These are phyloP conservation scores for Xestia sexstrigata DNA, from an alignment of 2,888 invertebrate genomes.

Conservation along the genomic window DNA sequence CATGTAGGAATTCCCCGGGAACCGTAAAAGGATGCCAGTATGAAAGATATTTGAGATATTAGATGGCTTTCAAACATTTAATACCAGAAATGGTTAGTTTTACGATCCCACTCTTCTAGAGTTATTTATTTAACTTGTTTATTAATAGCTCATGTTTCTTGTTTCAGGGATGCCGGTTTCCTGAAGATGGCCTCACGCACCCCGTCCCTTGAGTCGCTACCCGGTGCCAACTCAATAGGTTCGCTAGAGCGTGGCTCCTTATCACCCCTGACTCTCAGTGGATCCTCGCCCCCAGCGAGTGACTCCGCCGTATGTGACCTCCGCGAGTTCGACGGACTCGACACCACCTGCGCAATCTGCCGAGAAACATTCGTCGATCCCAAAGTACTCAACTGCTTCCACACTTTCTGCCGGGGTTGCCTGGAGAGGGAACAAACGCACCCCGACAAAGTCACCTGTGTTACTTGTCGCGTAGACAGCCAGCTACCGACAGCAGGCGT, in stretches of 20 bases:
- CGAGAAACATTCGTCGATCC: constrained; percentile 94
- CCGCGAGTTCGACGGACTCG: constrained; percentile 91
- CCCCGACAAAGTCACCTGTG: constrained; percentile 94
- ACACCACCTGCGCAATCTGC: constrained; percentile 93
- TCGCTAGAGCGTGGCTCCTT: constrained; percentile 96
- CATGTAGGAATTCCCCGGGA: constrained; percentile 57
- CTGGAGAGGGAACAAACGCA: constrained; percentile 93
- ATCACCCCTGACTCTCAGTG: constrained; percentile 95
- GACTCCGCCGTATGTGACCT: constrained; percentile 96
- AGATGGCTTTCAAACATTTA: constrained; percentile 31
- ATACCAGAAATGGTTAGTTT: constrained; percentile 27
- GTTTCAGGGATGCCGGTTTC: constrained; percentile 96
- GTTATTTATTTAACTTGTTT: constrained; percentile 33
- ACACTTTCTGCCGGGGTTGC: constrained; percentile 96
- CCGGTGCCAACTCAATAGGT: constrained; percentile 97
- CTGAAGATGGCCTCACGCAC: constrained; percentile 98
- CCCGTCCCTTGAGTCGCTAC: constrained; percentile 97
- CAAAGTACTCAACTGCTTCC: constrained; percentile 95
- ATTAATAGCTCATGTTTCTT: constrained; percentile 76
- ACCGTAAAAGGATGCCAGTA: constrained; percentile 38
- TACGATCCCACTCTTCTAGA: constrained; percentile 1
- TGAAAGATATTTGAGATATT: constrained; percentile 46
- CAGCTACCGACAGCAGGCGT: constrained; percentile 90
- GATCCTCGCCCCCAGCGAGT: constrained; percentile 96
- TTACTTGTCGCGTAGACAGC: constrained; percentile 91